These are phyloP conservation scores for Bungarus multicinctus DNA, from an alignment of 2,113 vertebrate species.

Conservation along the genomic window DNA sequence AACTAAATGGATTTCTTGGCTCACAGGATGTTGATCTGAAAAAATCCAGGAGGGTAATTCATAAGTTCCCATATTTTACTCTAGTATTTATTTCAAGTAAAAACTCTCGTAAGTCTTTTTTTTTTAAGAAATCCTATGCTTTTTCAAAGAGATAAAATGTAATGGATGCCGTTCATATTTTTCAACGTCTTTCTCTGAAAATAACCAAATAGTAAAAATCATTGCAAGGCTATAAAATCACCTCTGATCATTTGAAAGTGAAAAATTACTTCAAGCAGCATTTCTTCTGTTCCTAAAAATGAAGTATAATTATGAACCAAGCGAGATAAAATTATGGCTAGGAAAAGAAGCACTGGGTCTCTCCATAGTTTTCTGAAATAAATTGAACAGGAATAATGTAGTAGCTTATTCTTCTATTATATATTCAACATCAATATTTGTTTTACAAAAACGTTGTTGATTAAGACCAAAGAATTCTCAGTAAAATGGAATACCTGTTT, in stretches of 20 bases:
- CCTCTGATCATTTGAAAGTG: neutral
- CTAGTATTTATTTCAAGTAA: neutral
- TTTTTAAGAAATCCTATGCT: neutral
- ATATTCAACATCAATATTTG: neutral
- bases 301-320: neutral
- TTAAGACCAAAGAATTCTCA: neutral
- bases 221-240: neutral
- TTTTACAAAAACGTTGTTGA: neutral
- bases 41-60: neutral
- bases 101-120: neutral
- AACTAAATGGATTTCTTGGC: neutral
- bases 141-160: neutral
- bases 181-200: neutral
- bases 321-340: neutral
- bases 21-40: neutral
- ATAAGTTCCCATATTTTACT: neutral
- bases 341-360: neutral
- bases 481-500: neutral
- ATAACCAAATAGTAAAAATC: neutral
- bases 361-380: slow-evolving; percentile 13
- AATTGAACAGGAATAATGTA: neutral
- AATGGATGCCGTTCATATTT: neutral
- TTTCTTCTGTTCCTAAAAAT: neutral
- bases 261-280: neutral
- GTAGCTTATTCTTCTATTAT: neutral